Percentiles rank a stretch among this genome's conserved stretches.
phyloP scores from a whole-genome alignment of 2,888 invertebrate genomes.

The Notodonta dromedarius region DNA sequence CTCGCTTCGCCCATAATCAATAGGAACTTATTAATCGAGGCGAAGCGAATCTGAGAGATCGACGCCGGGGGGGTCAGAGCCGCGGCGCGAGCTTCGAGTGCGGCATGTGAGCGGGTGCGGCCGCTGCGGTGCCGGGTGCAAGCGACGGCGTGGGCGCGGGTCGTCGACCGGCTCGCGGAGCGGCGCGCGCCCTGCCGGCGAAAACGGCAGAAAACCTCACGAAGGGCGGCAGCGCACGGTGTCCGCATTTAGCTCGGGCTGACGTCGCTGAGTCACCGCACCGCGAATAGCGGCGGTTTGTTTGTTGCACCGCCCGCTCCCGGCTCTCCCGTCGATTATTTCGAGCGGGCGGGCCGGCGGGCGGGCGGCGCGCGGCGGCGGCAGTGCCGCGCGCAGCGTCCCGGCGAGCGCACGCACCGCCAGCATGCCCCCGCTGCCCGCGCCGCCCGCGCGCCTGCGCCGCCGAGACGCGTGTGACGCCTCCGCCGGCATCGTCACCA shows the following conservation, averaged over 20 bases:
- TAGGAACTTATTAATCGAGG: constrained; percentile 6
- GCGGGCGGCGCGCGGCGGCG: constrained; percentile 50
- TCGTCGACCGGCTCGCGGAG: constrained; percentile 74
- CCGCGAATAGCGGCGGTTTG: constrained; percentile 81
- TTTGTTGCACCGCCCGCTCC: constrained; percentile 81
- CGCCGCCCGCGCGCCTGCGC: constrained; percentile 66
- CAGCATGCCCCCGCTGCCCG: constrained; percentile 73
- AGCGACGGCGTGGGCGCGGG: constrained; percentile 69
- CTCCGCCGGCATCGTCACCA: constrained; percentile 85
- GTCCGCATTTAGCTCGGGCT: constrained; percentile 82
- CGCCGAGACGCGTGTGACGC: constrained; percentile 80
- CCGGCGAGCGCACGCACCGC: constrained; percentile 60
- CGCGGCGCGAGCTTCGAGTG: background rate
- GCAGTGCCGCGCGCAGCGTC: constrained; percentile 76
- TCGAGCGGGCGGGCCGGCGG: constrained; percentile 64
- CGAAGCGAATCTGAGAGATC: background rate
- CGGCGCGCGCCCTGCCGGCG: constrained; percentile 72
- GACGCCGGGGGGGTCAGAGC: background rate
- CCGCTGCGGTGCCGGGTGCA: constrained; percentile 65
- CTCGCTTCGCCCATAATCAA: constrained; percentile 9
- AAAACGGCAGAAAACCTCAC: constrained; percentile 78
- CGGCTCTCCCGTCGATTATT: constrained; percentile 77
- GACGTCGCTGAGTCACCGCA: constrained; percentile 79
- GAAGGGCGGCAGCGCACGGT: constrained; percentile 81
- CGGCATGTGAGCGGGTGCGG: background rate